Evolutionary conservation across 2,888 invertebrate species (phyloP), one percentile per base, ranked within the genome.

Genomic region (Nomada goodeniana): DNA sequence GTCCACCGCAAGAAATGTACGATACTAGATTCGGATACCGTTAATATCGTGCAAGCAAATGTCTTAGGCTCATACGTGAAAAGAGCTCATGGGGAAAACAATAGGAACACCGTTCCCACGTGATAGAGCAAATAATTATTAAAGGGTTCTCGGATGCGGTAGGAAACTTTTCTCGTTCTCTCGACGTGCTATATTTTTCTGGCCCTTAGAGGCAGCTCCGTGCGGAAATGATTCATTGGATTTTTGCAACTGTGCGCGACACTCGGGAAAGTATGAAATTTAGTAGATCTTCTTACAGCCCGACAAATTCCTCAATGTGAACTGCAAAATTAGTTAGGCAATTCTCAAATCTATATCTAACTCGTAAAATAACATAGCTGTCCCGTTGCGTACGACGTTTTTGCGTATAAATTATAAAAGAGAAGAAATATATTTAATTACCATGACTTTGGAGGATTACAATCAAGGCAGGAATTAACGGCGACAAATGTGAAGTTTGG

Each of bases 11-110:
- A 7, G 15, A 36, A 20, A 20, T 60, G 15, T 42, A 36, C 42
- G 53, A 67, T 23, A n/a, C 18, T 13, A 18, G 9, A n/a, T 23
- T 59, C 47, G 36, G 57, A 36, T 57, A 52, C 29, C 23, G 13
- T 44, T 61, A 71, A 5, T 7, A 36, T 61, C 61, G 36, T 11
- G 18, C 11, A 18, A 42, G 26, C 15, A n/a, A 76, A 61, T 42
- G 55, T 76, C 29, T 26, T 13, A 60, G 55, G 36, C 50, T 59
- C 57, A 44, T 42, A 47, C 18, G 18, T 4, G 47, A n/a, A n/a
- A 44, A 55, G 42, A 61, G 29, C 18, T 55, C 26, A 71, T 71
- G 44, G 60, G n/a, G 71, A 44, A 71, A 70, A 71, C 75, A 9
- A 72, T 55, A 47, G 29, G 7, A 55, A 47, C 47, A n/a, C 29